Conservation (phyloP, 2,888 invertebrate genomes). For the Oasisia sp. region DNA sequence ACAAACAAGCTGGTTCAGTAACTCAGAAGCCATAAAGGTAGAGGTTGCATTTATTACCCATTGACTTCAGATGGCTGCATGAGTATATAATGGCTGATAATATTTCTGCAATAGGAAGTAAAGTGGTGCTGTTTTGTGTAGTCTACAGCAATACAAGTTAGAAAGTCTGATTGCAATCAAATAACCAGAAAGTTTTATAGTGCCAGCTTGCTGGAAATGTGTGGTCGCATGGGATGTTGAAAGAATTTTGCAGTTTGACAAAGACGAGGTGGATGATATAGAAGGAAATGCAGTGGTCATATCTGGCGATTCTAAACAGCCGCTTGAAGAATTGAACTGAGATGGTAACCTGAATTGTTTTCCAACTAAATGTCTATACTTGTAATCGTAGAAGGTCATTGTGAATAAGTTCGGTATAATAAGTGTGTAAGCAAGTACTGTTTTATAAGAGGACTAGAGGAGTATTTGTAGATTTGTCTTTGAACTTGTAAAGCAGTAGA, state of each 20-base stretch:
- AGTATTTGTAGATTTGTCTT: no score
- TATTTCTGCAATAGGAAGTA: background rate
- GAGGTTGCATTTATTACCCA: background rate
- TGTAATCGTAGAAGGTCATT: no score
- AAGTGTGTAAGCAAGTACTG: no score
- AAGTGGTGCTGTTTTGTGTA: background rate
- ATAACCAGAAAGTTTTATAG: background rate
- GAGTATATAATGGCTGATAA: background rate
- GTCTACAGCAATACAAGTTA: background rate
- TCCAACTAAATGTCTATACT: no score
- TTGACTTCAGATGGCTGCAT: background rate
- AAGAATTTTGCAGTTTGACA: background rate
- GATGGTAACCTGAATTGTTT: background rate
- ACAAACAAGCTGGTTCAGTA: background rate
- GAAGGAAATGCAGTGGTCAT: background rate
- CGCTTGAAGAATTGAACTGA: background rate
- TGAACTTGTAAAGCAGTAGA: no score
- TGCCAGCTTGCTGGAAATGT: background rate
- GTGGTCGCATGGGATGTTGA: background rate
- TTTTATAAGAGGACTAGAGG: no score
- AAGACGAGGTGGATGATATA: background rate
- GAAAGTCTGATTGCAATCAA: background rate
- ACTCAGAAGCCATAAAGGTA: background rate
- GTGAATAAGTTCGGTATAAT: no score
- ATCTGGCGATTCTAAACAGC: background rate